Evolutionary conservation across 2,797 vertebrate genomes (phyloP), one percentile per base, ranked within the genome.

Genomic region (Sternarchorhynchus goeldii): DNA sequence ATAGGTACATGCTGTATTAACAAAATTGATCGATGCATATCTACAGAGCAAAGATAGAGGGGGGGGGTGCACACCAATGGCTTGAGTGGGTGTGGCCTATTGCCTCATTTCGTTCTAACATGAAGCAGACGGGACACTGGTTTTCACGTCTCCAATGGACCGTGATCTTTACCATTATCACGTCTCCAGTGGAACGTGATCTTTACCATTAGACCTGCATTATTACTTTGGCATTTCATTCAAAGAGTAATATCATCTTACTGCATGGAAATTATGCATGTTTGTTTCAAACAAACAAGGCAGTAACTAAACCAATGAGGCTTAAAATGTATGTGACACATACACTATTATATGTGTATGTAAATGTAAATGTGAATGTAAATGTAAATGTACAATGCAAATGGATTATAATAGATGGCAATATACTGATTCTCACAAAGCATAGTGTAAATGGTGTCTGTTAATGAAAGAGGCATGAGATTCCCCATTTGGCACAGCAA

Each of bases 1-100:
- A 90, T 91, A 91, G 90, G 41, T 88, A 86, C 96, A 95, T 96
- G 97, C 96, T 93, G 87, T 92, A 93, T 89, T 87, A 91, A 85
- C 88, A 93, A 86, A 87, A 90, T 57, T 85, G 87, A 74, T 83
- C 56, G 75, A 90, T 89, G 87, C 92, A 86, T 86, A 90, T 88
- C 84, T 90, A 88, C 89, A 89, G 82, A 88, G 81, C 82, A 79
- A 67, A 76, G 66, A 70, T 74, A 83, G 86, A 83, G 82, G 78
- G 79, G 70, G 62, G 66, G 58, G 79, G 88, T 88, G 89, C 86
- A 87, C 81, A 81, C 87, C 72, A 45, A 82, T 82, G 87, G 83
- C 84, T 82, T 81, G 41, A 56, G 84, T 79, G 64, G 69, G 79
- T 79, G 80, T 83, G 78, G 79, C 81, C 64, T 75, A 84, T 87